These are phyloP conservation scores for Acronicta leporina DNA, from an alignment of 2,888 invertebrate genomes.

Conservation along the genomic window DNA sequence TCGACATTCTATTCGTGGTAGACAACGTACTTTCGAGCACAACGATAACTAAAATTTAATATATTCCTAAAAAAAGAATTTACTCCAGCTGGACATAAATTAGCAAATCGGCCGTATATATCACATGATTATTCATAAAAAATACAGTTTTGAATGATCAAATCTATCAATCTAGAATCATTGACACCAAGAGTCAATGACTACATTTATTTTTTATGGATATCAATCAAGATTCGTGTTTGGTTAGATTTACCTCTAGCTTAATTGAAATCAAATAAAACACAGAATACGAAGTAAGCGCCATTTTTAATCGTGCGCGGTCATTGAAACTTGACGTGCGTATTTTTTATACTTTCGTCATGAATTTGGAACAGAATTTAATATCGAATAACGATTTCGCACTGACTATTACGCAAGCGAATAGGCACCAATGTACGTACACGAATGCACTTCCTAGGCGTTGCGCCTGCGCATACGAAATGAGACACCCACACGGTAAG, in stretches of 20 bases:
- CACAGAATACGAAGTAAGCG: conserved; percentile 14
- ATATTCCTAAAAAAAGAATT: background rate
- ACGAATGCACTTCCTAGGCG: conserved; percentile 81
- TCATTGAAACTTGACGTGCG: conserved; percentile 25
- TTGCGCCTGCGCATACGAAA: conserved; percentile 78
- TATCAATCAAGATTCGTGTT: conserved; percentile 46
- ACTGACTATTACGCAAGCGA: conserved; percentile 61
- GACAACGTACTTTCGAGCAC: conserved; percentile 45
- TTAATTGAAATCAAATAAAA: conserved; percentile 47
- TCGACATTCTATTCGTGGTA: conserved; percentile 59
- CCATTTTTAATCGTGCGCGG: conserved; percentile 11
- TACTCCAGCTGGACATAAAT: too few species aligned
- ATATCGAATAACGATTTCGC: conserved; percentile 55
- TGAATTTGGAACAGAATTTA: conserved; percentile 12
- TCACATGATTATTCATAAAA: conserved; percentile 4
- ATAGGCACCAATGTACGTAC: conserved; percentile 57
- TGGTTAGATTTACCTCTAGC: conserved; percentile 32
- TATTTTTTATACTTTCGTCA: conserved; percentile 11
- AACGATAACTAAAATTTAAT: conserved; percentile 23
- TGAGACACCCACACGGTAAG: conserved; percentile 75
- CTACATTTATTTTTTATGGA: conserved; percentile 49
- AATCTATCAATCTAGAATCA: conserved; percentile 42
- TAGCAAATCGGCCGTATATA: conserved; percentile 8
- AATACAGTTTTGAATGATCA: conserved; percentile 29
- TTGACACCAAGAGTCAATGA: conserved; percentile 58